A percentile compares a stretch with the other conserved stretches of the same genome.
phyloP scores from a whole-genome alignment of 2,113 vertebrate genomes.

The Notothenia coriiceps region DNA sequence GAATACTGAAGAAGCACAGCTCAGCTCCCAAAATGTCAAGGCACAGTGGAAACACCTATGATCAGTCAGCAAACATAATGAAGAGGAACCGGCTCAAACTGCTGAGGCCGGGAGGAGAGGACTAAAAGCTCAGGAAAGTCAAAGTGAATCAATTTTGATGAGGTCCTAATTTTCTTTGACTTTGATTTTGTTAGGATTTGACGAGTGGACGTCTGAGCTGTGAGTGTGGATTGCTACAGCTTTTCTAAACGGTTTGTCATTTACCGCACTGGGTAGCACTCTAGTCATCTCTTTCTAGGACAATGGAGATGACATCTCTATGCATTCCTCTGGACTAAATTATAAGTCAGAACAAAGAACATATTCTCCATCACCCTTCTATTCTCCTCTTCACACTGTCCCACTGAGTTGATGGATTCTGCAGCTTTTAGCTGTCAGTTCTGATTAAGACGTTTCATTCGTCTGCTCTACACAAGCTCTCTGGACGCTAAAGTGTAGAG shows the following conservation, averaged over 20 bases:
- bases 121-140: constrained; percentile 37
- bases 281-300: constrained; percentile 6
- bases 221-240: not conserved
- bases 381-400: constrained; percentile 26
- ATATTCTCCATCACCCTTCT: constrained; percentile 17
- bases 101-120: constrained; percentile 36
- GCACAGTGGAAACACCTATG: constrained; percentile 8
- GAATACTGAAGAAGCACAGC: constrained; percentile 3
- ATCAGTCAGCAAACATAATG: constrained; percentile 42
- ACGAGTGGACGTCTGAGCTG: constrained; percentile 10
- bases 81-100: constrained; percentile 31
- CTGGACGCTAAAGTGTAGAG: constrained; percentile 28
- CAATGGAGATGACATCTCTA: constrained; percentile 32
- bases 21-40: constrained; percentile 21
- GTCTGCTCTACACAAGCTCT: constrained; percentile 44
- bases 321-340: constrained; percentile 19
- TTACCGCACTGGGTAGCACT: constrained; percentile 1
- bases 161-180: constrained; percentile 55
- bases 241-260: not conserved
- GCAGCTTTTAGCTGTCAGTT: constrained; percentile 54
- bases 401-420: constrained; percentile 38
- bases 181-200: constrained; percentile 36
- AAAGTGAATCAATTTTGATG: constrained; percentile 65
- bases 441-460: constrained; percentile 65
- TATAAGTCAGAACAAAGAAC: constrained; percentile 48